Conservation (phyloP, 2,113 vertebrate genomes). For the Hippocampus barbouri region DNA sequence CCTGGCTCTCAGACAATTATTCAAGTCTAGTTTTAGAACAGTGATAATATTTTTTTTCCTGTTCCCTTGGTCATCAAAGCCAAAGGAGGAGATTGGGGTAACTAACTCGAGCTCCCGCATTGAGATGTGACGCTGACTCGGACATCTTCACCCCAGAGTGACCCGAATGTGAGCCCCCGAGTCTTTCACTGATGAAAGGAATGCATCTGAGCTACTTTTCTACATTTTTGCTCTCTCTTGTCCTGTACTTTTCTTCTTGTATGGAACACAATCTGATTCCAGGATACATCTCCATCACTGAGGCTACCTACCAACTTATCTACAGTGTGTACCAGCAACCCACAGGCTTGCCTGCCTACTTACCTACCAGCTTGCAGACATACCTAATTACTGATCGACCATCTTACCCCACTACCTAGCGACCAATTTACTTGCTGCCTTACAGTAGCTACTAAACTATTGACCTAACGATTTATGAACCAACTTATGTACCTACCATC, state of each 20-base stretch:
- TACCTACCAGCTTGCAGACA: not conserved
- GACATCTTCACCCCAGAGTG: constrained; percentile 3
- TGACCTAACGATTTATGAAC: not conserved
- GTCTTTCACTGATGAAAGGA: not conserved
- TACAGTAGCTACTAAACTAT: not conserved
- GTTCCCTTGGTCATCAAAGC: not conserved
- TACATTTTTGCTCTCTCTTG: not conserved
- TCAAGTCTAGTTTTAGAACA: not conserved
- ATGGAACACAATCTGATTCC: not conserved
- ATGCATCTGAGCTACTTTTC: not conserved
- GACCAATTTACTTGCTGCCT: not conserved
- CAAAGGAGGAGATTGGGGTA: not conserved
- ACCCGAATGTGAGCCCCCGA: not conserved
- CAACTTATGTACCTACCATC: not conserved
- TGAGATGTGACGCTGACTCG: not conserved
- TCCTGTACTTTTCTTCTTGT: not conserved
- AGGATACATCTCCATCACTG: not conserved
- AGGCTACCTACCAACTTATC: not conserved
- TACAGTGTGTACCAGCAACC: not conserved
- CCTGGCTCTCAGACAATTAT: not conserved
- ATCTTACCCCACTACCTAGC: not conserved
- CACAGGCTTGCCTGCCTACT: not conserved
- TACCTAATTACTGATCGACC: not conserved
- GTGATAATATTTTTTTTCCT: not conserved
- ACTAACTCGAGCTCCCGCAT: not conserved